Evolutionary conservation across 2,113 vertebrate genomes (phyloP).

Genomic region (Peromyscus californicus): DNA sequence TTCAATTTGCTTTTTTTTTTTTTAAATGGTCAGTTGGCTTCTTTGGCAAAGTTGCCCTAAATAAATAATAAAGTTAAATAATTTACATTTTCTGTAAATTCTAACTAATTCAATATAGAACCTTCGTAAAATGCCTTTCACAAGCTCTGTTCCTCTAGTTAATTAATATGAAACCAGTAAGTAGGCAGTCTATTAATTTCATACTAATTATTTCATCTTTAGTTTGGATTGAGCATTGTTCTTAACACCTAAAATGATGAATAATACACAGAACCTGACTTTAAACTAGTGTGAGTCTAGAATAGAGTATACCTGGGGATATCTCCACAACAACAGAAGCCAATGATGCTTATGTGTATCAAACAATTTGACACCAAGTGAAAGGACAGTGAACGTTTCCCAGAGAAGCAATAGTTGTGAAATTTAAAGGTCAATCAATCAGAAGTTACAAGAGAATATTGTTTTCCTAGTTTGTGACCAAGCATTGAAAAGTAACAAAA

Average conservation of each 20-base stretch:
- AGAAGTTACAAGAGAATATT: background rate
- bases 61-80: background rate
- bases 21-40: conserved; percentile 19
- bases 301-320: background rate
- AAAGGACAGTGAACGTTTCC: background rate
- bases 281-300: background rate
- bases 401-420: background rate
- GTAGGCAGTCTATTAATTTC: background rate
- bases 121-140: background rate
- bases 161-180: background rate
- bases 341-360: background rate
- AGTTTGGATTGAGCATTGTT: background rate
- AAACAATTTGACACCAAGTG: background rate
- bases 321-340: too few relatives aligned
- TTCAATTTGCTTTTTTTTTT: conserved; percentile 11
- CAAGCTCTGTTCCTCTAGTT: background rate
- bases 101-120: background rate
- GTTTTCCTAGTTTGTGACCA: background rate
- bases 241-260: background rate
- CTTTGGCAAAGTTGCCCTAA: background rate
- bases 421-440: background rate
- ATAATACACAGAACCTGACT: background rate
- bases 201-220: background rate
- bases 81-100: background rate
- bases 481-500: background rate